These are phyloP conservation scores for Alviniconcha marisindica DNA, from an alignment of 1,140 invertebrate genomes.

Conservation along the genomic window DNA sequence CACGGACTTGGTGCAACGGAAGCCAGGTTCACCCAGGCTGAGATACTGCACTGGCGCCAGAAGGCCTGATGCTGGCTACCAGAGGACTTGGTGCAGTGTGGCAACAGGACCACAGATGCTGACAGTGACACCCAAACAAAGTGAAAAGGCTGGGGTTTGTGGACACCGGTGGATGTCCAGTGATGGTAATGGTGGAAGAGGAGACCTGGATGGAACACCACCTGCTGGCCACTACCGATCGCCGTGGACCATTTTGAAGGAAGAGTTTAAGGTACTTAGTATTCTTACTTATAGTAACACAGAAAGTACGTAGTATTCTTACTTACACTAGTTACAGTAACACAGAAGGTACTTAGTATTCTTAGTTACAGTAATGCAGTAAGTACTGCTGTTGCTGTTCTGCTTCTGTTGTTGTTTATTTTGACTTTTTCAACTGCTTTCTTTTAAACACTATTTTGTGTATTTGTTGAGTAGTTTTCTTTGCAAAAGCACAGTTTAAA, in stretches of 20 bases:
- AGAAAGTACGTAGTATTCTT: no score
- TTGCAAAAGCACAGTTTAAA: no score
- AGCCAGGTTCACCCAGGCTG: neutral
- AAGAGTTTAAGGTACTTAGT: conserved; percentile 52
- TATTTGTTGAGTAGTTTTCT: no score
- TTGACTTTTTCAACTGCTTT: no score
- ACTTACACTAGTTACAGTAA: no score
- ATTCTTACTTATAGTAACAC: neutral
- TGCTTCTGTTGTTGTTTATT: no score
- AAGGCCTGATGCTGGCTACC: neutral
- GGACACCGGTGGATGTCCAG: neutral
- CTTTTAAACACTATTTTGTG: neutral
- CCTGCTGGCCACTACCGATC: conserved; percentile 45
- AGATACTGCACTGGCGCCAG: neutral
- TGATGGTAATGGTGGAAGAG: neutral
- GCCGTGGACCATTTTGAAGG: conserved; percentile 55
- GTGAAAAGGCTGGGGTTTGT: neutral
- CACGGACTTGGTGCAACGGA: neutral
- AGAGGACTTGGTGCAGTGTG: no score
- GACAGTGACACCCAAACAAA: no score
- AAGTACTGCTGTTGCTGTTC: no score
- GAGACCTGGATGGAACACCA: conserved; percentile 3
- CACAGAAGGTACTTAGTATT: neutral
- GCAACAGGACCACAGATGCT: neutral
- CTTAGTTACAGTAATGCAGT: no score